Conservation (phyloP, 1,140 invertebrate genomes). For the Sminthurinus signatus region DNA sequence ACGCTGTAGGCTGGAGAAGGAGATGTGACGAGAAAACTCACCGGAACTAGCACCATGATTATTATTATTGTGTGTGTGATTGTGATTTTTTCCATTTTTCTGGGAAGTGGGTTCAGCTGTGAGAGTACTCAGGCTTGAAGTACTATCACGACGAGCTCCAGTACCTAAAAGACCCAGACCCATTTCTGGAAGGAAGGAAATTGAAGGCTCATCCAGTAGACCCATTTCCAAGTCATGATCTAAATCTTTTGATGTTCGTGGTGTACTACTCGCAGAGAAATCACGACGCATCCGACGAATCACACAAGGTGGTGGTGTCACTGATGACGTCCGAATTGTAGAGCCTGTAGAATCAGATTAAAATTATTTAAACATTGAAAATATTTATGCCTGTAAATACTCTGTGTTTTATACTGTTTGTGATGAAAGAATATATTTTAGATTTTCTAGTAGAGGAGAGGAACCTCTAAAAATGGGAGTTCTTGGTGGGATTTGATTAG, state of each 20-base stretch:
- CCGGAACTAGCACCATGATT: too few species aligned
- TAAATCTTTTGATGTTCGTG: not conserved
- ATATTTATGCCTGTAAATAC: too few species aligned
- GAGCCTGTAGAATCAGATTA: conserved; percentile 8
- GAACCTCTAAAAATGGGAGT: not conserved
- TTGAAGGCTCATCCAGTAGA: not conserved
- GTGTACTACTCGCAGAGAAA: not conserved
- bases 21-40: not conserved
- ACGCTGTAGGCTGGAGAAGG: conserved; percentile 29
- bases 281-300: conserved; percentile 23
- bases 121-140: conserved; percentile 29
- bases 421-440: too few species aligned
- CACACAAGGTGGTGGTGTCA: conserved; percentile 34
- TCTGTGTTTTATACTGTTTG: too few species aligned
- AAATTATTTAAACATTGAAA: not conserved
- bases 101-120: conserved; percentile 31
- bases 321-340: conserved; percentile 23
- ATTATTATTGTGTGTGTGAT: too few species aligned
- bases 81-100: conserved; percentile 9
- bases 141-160: conserved; percentile 19
- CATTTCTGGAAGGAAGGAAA: not conserved
- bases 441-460: too few species aligned
- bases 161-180: too few species aligned
- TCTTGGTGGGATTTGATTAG: not conserved
- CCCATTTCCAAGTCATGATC: not conserved